A percentile compares a stretch with the other conserved stretches of the same genome.
Evolutionary conservation across 2,888 invertebrate species (phyloP).

Genomic region (Sipha maydis): DNA sequence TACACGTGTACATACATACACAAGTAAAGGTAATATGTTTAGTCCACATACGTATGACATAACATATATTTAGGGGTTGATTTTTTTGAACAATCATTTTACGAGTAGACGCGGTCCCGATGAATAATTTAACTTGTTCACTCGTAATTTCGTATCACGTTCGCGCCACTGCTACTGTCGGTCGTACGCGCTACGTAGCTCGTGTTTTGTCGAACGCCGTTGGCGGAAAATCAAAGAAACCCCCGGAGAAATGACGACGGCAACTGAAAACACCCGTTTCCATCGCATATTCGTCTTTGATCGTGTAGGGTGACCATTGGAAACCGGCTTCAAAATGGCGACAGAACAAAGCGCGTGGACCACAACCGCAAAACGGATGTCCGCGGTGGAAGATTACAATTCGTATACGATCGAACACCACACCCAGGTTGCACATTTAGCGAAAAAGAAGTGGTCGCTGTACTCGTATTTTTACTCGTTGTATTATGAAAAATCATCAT

Average conservation of each 20-base stretch:
- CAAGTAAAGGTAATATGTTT: neutral
- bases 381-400: too few species aligned
- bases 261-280: too few species aligned
- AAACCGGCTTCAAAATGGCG: too few species aligned
- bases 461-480: too few species aligned
- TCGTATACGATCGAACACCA: too few species aligned
- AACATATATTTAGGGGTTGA: neutral
- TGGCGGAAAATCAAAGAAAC: neutral
- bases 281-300: too few species aligned
- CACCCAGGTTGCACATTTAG: too few species aligned
- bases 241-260: too few species aligned
- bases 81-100: neutral
- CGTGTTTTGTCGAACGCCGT: neutral
- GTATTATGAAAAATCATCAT: too few species aligned
- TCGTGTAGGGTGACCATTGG: rapidly evolving
- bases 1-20: neutral
- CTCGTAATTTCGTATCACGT: slow-evolving; percentile 33
- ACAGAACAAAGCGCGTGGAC: too few species aligned
- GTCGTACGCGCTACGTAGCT: neutral
- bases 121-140: slow-evolving; percentile 22
- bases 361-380: too few species aligned
- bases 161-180: neutral
- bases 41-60: neutral
- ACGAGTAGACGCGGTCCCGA: neutral
- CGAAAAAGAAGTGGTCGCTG: too few species aligned